A percentile compares a stretch with the other conserved stretches of the same genome.
These are phyloP conservation scores for Lutjanus argentimaculatus DNA, from an alignment of 2,797 vertebrate species.

Conservation along the genomic window DNA sequence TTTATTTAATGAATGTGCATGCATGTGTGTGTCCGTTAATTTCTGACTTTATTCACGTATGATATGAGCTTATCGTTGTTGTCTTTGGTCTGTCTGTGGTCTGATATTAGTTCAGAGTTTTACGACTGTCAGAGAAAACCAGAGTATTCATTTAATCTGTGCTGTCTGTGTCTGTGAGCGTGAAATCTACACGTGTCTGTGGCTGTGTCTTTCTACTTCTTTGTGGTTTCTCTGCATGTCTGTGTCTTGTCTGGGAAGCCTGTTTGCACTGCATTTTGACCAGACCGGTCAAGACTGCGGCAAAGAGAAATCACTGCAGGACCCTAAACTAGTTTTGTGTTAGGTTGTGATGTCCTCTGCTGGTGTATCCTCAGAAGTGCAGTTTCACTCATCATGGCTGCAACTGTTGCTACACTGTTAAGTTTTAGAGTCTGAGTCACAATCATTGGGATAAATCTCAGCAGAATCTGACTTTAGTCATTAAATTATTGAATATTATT, in stretches of 20 bases:
- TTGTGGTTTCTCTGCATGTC: conserved; percentile 23
- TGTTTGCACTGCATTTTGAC: conserved; percentile 52
- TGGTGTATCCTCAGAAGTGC: conserved; percentile 64
- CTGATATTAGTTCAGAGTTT: conserved; percentile 2
- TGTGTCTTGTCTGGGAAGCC: conserved; percentile 52
- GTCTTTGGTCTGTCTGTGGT: conserved; percentile 2
- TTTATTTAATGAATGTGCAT: conserved; percentile 8
- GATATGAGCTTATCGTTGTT: conserved; percentile 3
- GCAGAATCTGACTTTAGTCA: not conserved
- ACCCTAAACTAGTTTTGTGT: conserved; percentile 41
- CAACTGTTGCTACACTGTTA: not conserved
- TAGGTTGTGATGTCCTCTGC: conserved; percentile 88
- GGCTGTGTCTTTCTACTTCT: not conserved
- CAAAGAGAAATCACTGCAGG: conserved; percentile 83
- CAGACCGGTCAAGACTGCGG: conserved; percentile 79
- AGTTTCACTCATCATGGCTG: not conserved
- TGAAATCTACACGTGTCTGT: not conserved
- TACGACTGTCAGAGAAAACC: not conserved
- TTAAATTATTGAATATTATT: conserved; percentile 2
- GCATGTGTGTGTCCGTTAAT: not conserved
- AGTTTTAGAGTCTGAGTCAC: not conserved
- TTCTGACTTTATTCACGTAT: not conserved
- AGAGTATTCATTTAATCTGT: not conserved
- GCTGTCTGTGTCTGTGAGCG: not conserved
- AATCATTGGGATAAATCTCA: not conserved